Conservation (phyloP, 2,113 vertebrate species). For the Hipposideros armiger region DNA sequence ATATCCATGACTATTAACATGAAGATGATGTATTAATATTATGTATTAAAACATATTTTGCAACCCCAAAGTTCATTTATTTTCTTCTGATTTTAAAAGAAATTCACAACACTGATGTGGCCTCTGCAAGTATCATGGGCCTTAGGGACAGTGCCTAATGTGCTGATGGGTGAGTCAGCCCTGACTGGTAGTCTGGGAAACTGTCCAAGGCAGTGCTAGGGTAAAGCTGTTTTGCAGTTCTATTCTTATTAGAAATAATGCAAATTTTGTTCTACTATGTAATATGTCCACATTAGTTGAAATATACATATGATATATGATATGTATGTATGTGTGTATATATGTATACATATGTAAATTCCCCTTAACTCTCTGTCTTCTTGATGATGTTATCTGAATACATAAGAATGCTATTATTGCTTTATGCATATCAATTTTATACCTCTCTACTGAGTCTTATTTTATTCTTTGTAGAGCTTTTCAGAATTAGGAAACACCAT, state of each 20-base stretch:
- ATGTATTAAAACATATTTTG: background rate
- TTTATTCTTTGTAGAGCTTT: constrained; percentile 30
- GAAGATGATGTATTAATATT: background rate
- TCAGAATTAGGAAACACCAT: constrained; percentile 46
- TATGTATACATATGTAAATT: background rate
- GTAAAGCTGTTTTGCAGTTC: background rate
- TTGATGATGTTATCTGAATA: background rate
- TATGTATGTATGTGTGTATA: too few species aligned
- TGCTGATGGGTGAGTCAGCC: background rate
- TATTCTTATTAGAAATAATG: background rate
- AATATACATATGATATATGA: background rate
- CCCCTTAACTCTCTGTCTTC: background rate
- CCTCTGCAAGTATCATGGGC: background rate
- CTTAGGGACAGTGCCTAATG: background rate
- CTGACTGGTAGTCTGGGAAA: background rate
- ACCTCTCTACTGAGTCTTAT: background rate
- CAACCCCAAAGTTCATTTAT: background rate
- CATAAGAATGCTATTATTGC: background rate
- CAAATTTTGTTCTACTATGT: constrained; percentile 11
- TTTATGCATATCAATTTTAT: background rate
- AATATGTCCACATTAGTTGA: background rate
- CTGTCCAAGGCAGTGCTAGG: background rate
- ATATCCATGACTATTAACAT: background rate
- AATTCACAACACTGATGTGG: background rate
- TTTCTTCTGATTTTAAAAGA: constrained; percentile 19